Conservation (phyloP, 2,797 vertebrate genomes). For the Tokudaia tokunoshimensis region DNA sequence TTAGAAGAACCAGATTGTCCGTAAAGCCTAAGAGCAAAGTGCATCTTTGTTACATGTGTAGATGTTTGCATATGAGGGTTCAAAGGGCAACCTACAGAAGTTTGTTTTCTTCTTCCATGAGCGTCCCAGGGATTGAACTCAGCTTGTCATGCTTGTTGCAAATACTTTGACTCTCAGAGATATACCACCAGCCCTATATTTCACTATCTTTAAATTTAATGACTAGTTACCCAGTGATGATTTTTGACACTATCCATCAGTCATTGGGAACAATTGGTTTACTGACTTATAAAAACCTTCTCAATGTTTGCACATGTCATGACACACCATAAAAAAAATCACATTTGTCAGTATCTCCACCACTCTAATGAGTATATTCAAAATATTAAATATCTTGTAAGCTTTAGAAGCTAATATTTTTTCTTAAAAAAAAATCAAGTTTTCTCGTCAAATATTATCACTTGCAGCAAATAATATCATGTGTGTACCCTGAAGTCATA, state of each 20-base stretch:
- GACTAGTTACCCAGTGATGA: not conserved
- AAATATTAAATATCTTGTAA: not conserved
- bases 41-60: not conserved
- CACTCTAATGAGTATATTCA: constrained; percentile 9
- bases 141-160: not conserved
- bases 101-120: not conserved
- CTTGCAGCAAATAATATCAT: constrained; percentile 16
- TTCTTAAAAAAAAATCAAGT: constrained; percentile 42
- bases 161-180: not conserved
- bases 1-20: not conserved
- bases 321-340: not conserved
- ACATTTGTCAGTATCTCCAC: not conserved
- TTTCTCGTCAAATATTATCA: constrained; percentile 49
- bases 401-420: not conserved
- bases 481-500: not conserved
- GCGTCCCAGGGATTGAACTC: too few relatives aligned
- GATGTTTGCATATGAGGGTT: not conserved
- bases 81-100: not conserved
- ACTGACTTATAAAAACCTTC: constrained; percentile 12
- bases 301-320: constrained; percentile 40
- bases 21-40: not conserved
- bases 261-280: not conserved
- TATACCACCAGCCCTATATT: not conserved
- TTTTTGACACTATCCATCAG: not conserved
- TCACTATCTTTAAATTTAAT: not conserved